Evolutionary conservation across 1,140 invertebrate genomes (phyloP), one percentile per base, ranked within the genome.

Genomic region (Subanguina moxae): DNA sequence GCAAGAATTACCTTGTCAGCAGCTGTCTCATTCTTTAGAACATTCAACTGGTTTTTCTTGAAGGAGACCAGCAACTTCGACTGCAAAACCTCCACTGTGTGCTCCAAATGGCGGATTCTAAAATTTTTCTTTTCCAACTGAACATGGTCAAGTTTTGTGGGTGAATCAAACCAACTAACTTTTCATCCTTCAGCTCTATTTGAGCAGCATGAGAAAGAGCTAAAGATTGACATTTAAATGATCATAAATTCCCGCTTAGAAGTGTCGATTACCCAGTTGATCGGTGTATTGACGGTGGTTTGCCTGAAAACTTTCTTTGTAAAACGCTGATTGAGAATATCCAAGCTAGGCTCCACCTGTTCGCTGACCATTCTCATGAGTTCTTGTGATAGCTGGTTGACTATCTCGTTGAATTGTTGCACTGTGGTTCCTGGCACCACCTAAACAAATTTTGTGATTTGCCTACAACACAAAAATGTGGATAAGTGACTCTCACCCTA

Each of bases 371-470:
- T 38, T 38, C 32, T 3, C 3, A 11, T 38, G 32, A 38, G 32
- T 38, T 38, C 32, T 38, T 38, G 32, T 21, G 57, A 21, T 15
- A 74, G 27, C 28, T 65, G 48, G 27, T 70, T 57, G 32, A 77
- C 76, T 32, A 74, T 73, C 27, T 62, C 45, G 46, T 77, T 74
- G 59, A 74, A 74, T 46, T 74, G 46, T 17, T 73, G 61, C 17
- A 74, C 75, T 32, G 62, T 52, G 19, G 32, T 42, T 15, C 73
- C 73, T 27, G 52, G 25, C 5, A 74, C 70, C 15, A 74, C 43
- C 58, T 61, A n/a, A 61, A 61, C 19, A 42, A 62, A 62, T 62
- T 62, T 25, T 62, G 32, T n/a, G n/a, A n/a, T n/a, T n/a, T n/a
- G n/a, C n/a, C n/a, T n/a, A n/a, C n/a, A n/a, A n/a, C n/a, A n/a